Base-by-base conservation (phyloP, 2,888 invertebrate species). In the Sesamia inferens region DNA sequence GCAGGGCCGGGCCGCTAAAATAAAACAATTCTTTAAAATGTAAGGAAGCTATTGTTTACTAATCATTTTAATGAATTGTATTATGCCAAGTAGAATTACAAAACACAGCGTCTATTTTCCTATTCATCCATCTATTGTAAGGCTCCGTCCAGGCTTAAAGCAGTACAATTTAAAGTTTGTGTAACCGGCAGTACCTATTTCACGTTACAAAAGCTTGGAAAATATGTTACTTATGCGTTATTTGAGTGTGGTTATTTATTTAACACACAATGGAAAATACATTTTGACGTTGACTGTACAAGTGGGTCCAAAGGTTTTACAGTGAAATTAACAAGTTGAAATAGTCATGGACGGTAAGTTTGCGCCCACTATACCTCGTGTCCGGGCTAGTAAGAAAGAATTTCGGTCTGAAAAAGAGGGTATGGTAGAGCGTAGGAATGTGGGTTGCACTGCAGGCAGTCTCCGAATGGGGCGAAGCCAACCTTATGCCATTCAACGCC, bases 181-280 rank as follows among this genome's bases (percentile, higher is more conserved):
- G 83, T 81, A 74, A 74, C 78, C 76, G 78, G 74, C 82, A 63
- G 84, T 88, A 82, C 85, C 71, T 76, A 82, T 82, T 78, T 73
- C 63, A 78, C 44, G 74, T 85, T 78, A 88, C 88, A 88, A 86
- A 87, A 85, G 88, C 87, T 80, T 81, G 74, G 82, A 83, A 87
- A 89, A 89, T 86, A 85, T 87, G 84, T 87, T 85, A 81, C 81
- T 80, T 84, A 82, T 87, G 82, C 80, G 82, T 81, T 83, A 84
- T 85, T 86, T 81, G 84, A 84, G 79, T 72, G 77, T 64, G 80
- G 79, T 85, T 87, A 89, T 88, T 87, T 86, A 83, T 87, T 85
- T 85, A 74, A 84, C 71, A 80, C 78, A 81, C 79, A 85, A 78
- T 86, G 70, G 68, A 68, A 80, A 79, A 78, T 79, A 77, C 74